Base-by-base conservation (phyloP, 2,888 invertebrate genomes). In the Brenthis ino region DNA sequence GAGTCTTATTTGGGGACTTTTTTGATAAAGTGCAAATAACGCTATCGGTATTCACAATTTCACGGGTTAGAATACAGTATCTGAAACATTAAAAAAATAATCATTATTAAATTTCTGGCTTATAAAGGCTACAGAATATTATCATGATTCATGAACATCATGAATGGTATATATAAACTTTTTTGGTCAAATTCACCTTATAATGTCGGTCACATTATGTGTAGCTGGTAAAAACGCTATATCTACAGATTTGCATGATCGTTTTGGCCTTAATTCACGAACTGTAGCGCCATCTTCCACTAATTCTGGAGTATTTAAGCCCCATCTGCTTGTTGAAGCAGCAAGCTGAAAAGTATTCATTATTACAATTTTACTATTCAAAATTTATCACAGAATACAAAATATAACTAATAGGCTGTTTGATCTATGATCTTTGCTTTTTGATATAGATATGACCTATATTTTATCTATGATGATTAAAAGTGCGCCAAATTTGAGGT, bases 161-260 rank as follows among this genome's bases (percentile, higher is more conserved):
- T 37, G 11, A 43, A 43, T 11, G 37, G 2, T 43, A 11, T 11
- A 11, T 8, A 8, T 2, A 43, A 3, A 43, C 6, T 55, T 48
- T 60, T 24, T 61, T 54, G 58, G 37, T 2, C n/a, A 43, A 53
- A 5, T 33, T 64, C 76, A 89, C 92, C 89, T 87, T 57, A 93
- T 89, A 13, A 85, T 88, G 70, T 89, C 87, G 12, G 89, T 88
- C n/a, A 85, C 82, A 54, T 89, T 85, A 64, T 91, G 89, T 0
- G 80, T 77, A 0, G 91, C 92, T 1, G 92, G 91, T 24, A 93
- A 69, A 69, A 91, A 92, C 3, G 92, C 92, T 1, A 93, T 80
- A 43, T 91, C 88, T 0, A 90, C 82, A 1, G 91, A 88, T 57
- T 82, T 79, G 72, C 92, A 93, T 0, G 91, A 87, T 5, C 91